phyloP scores from a whole-genome alignment of 2,113 vertebrate species.

The Lophotis ruficrista region DNA sequence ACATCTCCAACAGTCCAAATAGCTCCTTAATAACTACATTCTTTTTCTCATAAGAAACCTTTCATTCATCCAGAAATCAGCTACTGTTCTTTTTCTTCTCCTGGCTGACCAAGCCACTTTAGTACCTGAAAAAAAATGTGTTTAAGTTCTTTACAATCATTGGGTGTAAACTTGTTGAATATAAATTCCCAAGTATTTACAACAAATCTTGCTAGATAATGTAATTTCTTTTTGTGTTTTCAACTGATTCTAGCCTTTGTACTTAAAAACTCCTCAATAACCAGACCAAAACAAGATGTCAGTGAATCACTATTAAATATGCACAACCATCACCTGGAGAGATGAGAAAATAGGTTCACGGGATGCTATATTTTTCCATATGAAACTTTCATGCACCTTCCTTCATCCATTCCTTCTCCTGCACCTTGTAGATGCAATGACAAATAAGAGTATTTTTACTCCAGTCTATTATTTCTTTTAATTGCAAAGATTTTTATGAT shows the following conservation, averaged over 20 bases:
- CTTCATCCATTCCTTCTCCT: neutral
- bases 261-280: neutral
- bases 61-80: neutral
- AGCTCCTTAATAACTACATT: neutral
- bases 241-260: neutral
- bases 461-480: neutral
- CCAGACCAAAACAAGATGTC: neutral
- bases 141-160: neutral
- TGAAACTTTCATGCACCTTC: neutral
- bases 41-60: neutral
- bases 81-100: neutral
- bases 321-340: neutral
- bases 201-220: neutral
- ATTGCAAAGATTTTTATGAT: neutral
- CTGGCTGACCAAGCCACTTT: neutral
- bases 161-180: neutral
- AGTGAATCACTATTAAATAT: neutral
- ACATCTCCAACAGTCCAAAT: neutral
- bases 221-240: neutral
- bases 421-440: neutral
- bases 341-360: neutral
- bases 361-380: neutral
- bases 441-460: neutral
- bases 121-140: neutral
- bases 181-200: neutral